A percentile compares a stretch with the other conserved stretches of the same genome.
phyloP scores from a whole-genome alignment of 2,797 vertebrate genomes.

The Hippocampus kuda region DNA sequence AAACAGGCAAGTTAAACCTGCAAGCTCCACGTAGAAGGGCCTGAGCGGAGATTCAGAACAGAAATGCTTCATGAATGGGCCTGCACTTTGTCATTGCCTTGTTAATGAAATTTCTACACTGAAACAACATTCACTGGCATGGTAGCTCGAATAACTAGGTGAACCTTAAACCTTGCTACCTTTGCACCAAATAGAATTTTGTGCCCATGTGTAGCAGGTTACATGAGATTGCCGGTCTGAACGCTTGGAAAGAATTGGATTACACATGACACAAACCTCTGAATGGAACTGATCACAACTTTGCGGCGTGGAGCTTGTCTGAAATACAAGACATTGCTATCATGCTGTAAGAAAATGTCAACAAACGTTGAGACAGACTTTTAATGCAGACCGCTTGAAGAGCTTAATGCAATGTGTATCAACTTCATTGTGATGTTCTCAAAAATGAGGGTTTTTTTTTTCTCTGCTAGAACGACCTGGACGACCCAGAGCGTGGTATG shows the following conservation, averaged over 20 bases:
- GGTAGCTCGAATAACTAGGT: neutral
- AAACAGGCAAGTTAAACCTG: no score
- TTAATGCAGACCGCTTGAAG: neutral
- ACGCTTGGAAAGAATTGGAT: neutral
- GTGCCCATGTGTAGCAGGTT: neutral
- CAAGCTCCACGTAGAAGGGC: no score
- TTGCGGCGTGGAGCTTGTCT: neutral
- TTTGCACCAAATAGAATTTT: neutral
- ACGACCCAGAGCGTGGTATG: constrained; percentile 97
- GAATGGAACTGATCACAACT: neutral
- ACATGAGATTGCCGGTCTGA: neutral
- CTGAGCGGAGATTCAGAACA: no score
- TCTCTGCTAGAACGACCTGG: constrained; percentile 82
- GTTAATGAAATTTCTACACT: neutral
- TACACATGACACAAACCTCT: neutral
- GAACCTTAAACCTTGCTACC: neutral
- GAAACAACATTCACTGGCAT: neutral
- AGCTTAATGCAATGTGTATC: neutral
- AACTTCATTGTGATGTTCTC: neutral
- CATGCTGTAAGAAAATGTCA: neutral
- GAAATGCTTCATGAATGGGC: no score
- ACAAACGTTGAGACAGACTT: neutral
- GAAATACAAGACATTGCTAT: neutral
- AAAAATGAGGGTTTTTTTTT: neutral
- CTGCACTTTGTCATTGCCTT: no score